phyloP scores from a whole-genome alignment of 2,888 invertebrate species.

The Agrilus cyanescens region DNA sequence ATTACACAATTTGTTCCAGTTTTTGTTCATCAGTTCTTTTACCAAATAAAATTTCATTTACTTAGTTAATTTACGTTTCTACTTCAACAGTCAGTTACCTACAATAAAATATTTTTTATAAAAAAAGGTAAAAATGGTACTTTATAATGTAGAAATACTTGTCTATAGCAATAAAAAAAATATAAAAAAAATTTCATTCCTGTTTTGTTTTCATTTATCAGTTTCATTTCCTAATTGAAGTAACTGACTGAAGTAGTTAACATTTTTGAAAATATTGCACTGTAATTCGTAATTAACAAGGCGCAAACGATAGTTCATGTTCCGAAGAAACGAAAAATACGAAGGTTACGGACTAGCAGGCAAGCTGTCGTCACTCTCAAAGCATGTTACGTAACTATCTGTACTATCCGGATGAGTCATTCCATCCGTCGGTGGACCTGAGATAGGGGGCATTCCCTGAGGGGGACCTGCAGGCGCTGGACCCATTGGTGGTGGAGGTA shows the following conservation, averaged over 20 bases:
- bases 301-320: conserved; percentile 7
- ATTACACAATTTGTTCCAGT: conserved; percentile 12
- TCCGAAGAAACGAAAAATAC: conserved; percentile 6
- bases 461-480: conserved; percentile 41
- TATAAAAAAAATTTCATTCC: background rate
- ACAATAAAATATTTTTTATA: background rate
- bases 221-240: no score
- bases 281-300: background rate
- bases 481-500: conserved; percentile 40
- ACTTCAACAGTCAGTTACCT: background rate
- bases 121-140: background rate
- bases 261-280: conserved; percentile 6
- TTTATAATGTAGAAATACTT: no score
- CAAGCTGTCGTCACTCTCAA: conserved; percentile 77
- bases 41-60: no score
- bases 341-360: conserved; percentile 57
- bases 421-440: conserved; percentile 47
- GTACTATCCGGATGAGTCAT: conserved; percentile 69
- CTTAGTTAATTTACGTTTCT: no score
- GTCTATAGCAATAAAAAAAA: background rate
- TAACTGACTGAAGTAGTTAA: conserved; percentile 4
- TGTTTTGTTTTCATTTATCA: background rate
- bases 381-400: conserved; percentile 85
- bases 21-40: background rate
- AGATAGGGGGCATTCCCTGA: conserved; percentile 40